These are phyloP conservation scores for Pangasius larnaudii DNA, from an alignment of 2,797 vertebrate species.

Conservation along the genomic window DNA sequence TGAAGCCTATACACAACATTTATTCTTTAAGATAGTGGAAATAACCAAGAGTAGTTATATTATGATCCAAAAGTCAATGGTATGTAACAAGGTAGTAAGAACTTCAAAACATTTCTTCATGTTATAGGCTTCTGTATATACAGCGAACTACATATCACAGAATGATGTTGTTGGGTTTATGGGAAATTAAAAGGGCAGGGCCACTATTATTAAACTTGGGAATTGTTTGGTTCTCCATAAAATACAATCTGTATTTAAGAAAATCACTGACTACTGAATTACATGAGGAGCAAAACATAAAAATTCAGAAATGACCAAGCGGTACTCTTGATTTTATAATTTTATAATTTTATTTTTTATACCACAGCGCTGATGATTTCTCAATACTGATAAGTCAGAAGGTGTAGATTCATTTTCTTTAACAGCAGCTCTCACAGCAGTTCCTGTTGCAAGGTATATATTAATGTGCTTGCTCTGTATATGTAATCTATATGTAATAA, in stretches of 20 bases:
- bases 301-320: neutral
- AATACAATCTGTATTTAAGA: neutral
- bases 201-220: neutral
- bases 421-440: neutral
- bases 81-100: neutral
- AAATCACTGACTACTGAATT: neutral
- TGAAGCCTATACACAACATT: neutral
- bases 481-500: neutral
- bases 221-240: neutral
- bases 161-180: neutral
- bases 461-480: neutral
- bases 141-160: neutral
- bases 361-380: neutral
- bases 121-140: neutral
- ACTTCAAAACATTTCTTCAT: neutral
- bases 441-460: constrained; percentile 1
- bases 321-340: neutral
- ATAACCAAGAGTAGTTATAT: neutral
- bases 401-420: neutral
- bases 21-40: neutral
- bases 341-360: neutral
- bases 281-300: neutral
- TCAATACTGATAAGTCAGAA: neutral
- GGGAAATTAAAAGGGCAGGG: neutral
- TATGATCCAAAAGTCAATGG: neutral